Evolutionary conservation across 2,113 vertebrate species (phyloP), one percentile per base, ranked within the genome.

Genomic region (Rissa tridactyla): DNA sequence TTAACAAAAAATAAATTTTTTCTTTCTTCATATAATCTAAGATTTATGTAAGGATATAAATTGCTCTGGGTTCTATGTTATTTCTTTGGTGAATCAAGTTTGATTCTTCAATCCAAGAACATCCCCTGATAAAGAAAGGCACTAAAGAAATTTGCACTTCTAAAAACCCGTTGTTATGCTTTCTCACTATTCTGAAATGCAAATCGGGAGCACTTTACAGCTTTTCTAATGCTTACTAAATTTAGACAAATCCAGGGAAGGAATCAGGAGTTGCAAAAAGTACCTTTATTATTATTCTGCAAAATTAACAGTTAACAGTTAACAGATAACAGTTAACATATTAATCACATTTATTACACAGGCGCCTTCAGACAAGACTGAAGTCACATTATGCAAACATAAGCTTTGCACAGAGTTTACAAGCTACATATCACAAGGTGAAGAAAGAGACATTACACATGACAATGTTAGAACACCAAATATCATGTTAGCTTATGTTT

Each of bases 81-180:
- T 54, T 92, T 83, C 72, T 88, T 44, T 51, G 6, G 20, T 55
- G 61, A 91, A 91, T 71, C 20, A 75, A 34, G 54, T 66, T 36
- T 62, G n/a, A 88, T 38, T 51, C 42, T 84, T 13, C 81, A 91
- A 88, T 81, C 32, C 89, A 78, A 64, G 60, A 86, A 71, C 16
- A 88, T 71, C 38, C 27, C 27, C 23, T 60, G 68, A 62, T 66
- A 91, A 83, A 69, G 55, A 78, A 36, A 86, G 30, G 22, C 58
- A n/a, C 15, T 69, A 54, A 83, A 46, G 38, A 78, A 94, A 95
- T 95, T 91, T 92, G 42, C 86, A 89, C 77, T 89, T 94, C 89
- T 94, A 42, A 95, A 84, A 84, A 4, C 6, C 32, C 20, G 0
- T 13, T 77, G 32, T 54, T 78, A 87, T 90, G 27, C 54, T 82